Percentiles rank a stretch among this genome's conserved stretches.
Conservation (phyloP, 2,797 vertebrate genomes). For the Erpetoichthys calabaricus region DNA sequence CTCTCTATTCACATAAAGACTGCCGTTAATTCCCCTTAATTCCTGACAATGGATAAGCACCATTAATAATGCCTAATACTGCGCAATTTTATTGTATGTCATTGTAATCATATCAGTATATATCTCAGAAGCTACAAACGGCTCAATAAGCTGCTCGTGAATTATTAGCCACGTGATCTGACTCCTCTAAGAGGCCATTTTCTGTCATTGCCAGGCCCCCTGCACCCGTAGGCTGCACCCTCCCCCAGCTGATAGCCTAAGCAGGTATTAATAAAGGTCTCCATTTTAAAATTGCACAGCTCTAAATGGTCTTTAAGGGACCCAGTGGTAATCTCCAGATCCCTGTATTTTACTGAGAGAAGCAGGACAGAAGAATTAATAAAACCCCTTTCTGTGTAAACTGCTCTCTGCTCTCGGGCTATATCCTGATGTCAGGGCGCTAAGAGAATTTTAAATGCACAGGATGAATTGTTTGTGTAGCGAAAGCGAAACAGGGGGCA, state of each 20-base stretch:
- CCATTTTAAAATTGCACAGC: constrained; percentile 64
- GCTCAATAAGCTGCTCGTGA: constrained; percentile 53
- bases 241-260: constrained; percentile 56
- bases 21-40: constrained; percentile 62
- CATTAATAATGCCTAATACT: constrained; percentile 48
- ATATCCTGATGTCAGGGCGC: constrained; percentile 63
- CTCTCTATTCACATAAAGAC: constrained; percentile 48
- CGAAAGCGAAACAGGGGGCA: constrained; percentile 61
- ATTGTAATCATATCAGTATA: constrained; percentile 60
- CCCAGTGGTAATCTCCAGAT: constrained; percentile 70
- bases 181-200: constrained; percentile 55
- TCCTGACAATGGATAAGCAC: constrained; percentile 56
- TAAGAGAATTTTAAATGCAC: constrained; percentile 76
- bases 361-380: constrained; percentile 75
- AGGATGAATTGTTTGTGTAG: constrained; percentile 82
- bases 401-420: constrained; percentile 63
- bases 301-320: constrained; percentile 70
- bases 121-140: constrained; percentile 50
- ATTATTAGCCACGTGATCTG: constrained; percentile 52
- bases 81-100: constrained; percentile 65
- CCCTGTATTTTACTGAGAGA: constrained; percentile 64
- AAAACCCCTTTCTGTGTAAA: constrained; percentile 59
- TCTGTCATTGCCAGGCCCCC: constrained; percentile 61
- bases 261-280: constrained; percentile 77
- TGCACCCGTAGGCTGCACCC: constrained; percentile 23